Evolutionary conservation across 2,888 invertebrate species (phyloP).

Genomic region (Xylota segnis): DNA sequence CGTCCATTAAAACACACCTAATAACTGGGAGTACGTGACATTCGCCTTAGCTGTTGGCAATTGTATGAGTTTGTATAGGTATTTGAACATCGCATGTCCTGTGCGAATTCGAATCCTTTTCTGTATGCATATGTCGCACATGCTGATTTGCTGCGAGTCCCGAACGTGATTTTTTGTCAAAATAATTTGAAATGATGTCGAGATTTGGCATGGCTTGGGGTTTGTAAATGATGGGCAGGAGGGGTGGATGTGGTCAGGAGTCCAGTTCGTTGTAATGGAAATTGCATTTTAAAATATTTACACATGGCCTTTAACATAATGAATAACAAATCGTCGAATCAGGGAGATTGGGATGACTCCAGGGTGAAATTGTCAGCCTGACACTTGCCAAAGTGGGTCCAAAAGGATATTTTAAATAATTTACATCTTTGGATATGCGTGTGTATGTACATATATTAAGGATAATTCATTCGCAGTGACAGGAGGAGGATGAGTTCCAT

Average conservation of each 20-base stretch:
- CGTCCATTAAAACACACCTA: slow-evolving; percentile 62
- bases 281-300: too few species aligned
- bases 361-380: too few species aligned
- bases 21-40: slow-evolving; percentile 66
- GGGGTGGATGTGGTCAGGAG: neutral
- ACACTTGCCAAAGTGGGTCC: too few species aligned
- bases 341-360: too few species aligned
- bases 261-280: too few species aligned
- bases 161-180: slow-evolving; percentile 61
- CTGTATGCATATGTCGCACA: slow-evolving; percentile 28
- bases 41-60: slow-evolving; percentile 13
- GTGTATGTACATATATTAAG: too few species aligned
- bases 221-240: neutral
- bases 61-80: slow-evolving; percentile 13
- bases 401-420: too few species aligned
- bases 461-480: too few species aligned
- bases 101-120: slow-evolving; percentile 20
- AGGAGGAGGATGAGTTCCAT: too few species aligned
- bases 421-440: too few species aligned
- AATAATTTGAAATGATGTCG: slow-evolving; percentile 38
- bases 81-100: slow-evolving; percentile 5
- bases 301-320: too few species aligned
- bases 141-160: slow-evolving; percentile 29
- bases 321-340: too few species aligned
- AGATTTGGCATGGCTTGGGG: neutral